Evolutionary conservation across 2,797 vertebrate species (phyloP), one percentile per base, ranked within the genome.

Genomic region (Brotula barbata): DNA sequence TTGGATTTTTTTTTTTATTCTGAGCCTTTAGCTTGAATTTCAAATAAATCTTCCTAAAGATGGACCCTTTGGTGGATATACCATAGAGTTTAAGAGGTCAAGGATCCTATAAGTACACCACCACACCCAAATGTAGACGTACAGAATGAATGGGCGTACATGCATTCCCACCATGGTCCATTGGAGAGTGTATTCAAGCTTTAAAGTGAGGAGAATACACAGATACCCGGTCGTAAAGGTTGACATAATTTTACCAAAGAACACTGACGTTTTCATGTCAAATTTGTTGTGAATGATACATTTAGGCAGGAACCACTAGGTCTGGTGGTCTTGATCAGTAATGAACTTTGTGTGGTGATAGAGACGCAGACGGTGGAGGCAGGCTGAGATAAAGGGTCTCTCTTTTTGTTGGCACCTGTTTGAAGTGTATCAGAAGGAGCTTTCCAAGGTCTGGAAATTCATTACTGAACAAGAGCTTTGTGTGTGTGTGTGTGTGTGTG

Each of bases 371-470:
- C 66, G 25, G 68, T 80, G 68, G 69, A 81, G 75, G 72, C 61
- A 74, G 79, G 64, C 79, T 40, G 45, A 74, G 77, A 79, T 81
- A 73, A 86, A 87, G 85, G 74, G 65, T 71, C 44, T 81, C 80
- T 86, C 85, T 87, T 82, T 88, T 85, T 86, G 78, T 85, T 86
- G 83, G 77, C 69, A 75, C 78, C 65, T 87, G 83, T 91, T 89
- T 92, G 90, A 90, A 89, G 89, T 88, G 74, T 87, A 92, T 92
- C 89, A 92, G 79, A 91, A 87, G 83, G 83, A 87, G 83, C 87
- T 83, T 90, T 88, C 87, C 86, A 89, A 90, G 89, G 89, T 88
- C 89, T 91, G 79, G 77, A 91, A 89, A 90, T 91, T 91, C 89
- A 92, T 92, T 92, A 91, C 81, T 75, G 87, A 75, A 81, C 84